Base-by-base conservation (phyloP, 2,797 vertebrate species). In the Carduelis carduelis region DNA sequence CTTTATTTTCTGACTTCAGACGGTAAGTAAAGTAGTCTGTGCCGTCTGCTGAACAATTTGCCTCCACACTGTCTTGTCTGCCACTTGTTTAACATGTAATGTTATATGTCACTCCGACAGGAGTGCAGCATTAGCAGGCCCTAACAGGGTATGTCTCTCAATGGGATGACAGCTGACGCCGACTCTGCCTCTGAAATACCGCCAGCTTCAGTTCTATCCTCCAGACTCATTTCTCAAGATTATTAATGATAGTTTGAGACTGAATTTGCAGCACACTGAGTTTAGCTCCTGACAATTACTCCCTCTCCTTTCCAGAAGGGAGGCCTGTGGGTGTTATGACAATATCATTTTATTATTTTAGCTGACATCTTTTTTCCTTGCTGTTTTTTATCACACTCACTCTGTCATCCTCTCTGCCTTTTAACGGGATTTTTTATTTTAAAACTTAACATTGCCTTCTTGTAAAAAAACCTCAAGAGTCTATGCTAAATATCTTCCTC, bases 31-130 rank as follows among this genome's bases (percentile, higher is more conserved):
- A 95, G 83, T 85, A 96, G 85, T 83, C 37, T 92, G 56, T 96
- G 81, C 89, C 84, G 81, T 66, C 60, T 87, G 88, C 87, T 91
- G 90, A 97, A 87, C 52, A 92, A 90, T 96, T 94, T 59, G 68
- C 92, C 76, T 92, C 53, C 68, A 59, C 27, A 9, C 39, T 95
- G 78, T 83, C 65, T 95, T 39, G 16, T 63, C 80, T 95, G 86
- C 83, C 80, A 80, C 71, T 96, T 83, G 87, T 95, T 96, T 84
- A 96, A 94, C 63, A 77, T 35, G 84, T 77, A 89, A 95, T 50
- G 78, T 83, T 95, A 78, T 95, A 93, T 96, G 86, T 90, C 88
- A 76, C 55, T 94, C 71, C 96, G 95, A 97, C 93, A 96, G 81
- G 78, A 96, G 92, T 60, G 79, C 95, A 96, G 61, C 43, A 71